Conservation (phyloP, 2,888 invertebrate species). For the Pachliopta kotzebuea region DNA sequence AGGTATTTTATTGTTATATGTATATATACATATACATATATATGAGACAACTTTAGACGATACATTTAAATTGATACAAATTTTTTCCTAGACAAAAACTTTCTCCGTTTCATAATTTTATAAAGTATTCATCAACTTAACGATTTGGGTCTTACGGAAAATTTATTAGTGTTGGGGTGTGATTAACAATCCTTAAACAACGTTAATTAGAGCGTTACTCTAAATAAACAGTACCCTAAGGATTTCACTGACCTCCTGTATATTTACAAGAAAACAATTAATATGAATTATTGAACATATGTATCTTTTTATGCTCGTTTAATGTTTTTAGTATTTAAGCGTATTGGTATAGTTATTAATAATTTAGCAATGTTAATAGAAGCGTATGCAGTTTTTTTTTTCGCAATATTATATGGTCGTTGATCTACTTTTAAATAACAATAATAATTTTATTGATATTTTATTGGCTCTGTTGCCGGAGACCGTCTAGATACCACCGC, state of each 20-base stretch:
- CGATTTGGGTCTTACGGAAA: background rate
- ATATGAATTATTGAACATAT: background rate
- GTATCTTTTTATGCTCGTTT: background rate
- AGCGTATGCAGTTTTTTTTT: no score
- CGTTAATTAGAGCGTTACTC: constrained; percentile 5
- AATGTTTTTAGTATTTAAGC: background rate
- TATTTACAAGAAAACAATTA: background rate
- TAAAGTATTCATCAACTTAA: background rate
- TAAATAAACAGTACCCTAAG: constrained; percentile 1
- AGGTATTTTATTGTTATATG: no score
- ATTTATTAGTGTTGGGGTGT: background rate
- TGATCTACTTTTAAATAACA: no score
- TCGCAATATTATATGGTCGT: no score
- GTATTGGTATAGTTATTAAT: no score
- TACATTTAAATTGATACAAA: no score
- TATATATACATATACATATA: no score
- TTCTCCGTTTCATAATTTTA: background rate
- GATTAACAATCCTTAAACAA: background rate
- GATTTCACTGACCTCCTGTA: background rate
- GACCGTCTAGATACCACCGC: no score
- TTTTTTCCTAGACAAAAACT: background rate
- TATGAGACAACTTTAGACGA: no score
- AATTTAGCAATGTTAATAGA: no score
- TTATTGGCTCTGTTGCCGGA: no score
- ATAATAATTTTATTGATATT: no score